Evolutionary conservation across 2,797 vertebrate species (phyloP), one percentile per base, ranked within the genome.

Genomic region (Bradypodion ventrale): DNA sequence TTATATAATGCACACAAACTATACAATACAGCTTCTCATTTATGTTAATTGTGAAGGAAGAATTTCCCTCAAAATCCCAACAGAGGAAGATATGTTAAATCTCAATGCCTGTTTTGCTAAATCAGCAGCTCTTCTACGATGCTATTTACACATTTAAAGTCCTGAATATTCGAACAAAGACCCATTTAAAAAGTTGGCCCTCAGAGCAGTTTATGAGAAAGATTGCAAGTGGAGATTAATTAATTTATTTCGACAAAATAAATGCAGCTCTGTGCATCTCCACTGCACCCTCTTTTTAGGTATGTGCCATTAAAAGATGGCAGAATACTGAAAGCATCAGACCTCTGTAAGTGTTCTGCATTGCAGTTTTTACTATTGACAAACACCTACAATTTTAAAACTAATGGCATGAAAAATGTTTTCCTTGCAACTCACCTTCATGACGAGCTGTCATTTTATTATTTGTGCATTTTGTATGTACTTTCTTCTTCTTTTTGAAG

Each of bases 391-490:
- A 52, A 16, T 32, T 19, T 9, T 75, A 69, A 25, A 21, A 62
- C 78, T 37, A 13, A 27, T 13, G 23, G 8, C 29, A 44, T 21
- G n/a, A 42, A 7, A n/a, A 19, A 15, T 32, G n/a, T 1, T 77
- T 82, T 13, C 86, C 6, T 32, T 75, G 15, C 73, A 6, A 29
- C 4, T 94, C 92, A 99, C 98, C 98, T 97, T 96, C 77, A 5
- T 97, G 95, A 75, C 91, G 94, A 85, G 95, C 86, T 25, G 96
- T 97, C 92, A 96, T 93, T 63, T 16, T 96, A 89, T 96, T 96
- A 23, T 87, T 85, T 0, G 75, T 78, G 83, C 98, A 98, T 27
- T 1, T 86, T 2, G 84, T 87, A 9, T 35, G 65, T 35, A 90
- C 94, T 40, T 82, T 69, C 32, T 68, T 97, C 23, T 62, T 86